Base-by-base conservation (phyloP, 2,797 vertebrate species). In the Ibycter americanus region DNA sequence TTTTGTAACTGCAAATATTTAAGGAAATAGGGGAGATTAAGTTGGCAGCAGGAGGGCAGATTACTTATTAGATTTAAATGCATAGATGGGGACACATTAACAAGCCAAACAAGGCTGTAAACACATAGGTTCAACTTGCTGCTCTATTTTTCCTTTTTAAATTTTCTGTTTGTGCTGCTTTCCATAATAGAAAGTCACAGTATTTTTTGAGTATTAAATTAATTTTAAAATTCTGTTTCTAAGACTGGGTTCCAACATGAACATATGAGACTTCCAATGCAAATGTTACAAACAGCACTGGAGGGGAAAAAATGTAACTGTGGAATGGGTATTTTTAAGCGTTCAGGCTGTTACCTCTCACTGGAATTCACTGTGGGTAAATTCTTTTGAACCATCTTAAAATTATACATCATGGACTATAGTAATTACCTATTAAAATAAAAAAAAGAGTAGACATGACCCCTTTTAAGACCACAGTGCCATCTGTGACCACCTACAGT, bases 401-500 rank as follows among this genome's bases (percentile, higher is more conserved):
- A 82, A 89, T 65, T 21, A 83, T 67, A 86, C 96, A 73, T 52
- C 14, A 26, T 11, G n/a, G 16, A 67, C 81, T 26, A 88, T 1
- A 66, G 38, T 78, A 67, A 81, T 92, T 95, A 65, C 36, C 34
- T 72, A 61, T 62, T 52, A 68, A 90, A 90, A 91, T 34, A 31
- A 62, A 72, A 72, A 73, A 87, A 59, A 78, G 12, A 67, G 27
- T n/a, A 87, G 56, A 44, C 15, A 20, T 71, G 34, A 74, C 46
- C 59, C 36, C 51, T 93, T 92, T 93, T 78, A 93, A 93, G 84
- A 91, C 36, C 36, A 54, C 26, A 58, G 61, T 81, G 83, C 52
- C 89, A 91, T 81, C 74, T 91, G 71, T 92, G 82, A 96, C 76
- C 83, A 85, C 65, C 91, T 92, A 70, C 9, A 59, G 81, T 47